These are phyloP conservation scores for Coregonus suidteri DNA, from an alignment of 2,797 vertebrate genomes.

Conservation along the genomic window DNA sequence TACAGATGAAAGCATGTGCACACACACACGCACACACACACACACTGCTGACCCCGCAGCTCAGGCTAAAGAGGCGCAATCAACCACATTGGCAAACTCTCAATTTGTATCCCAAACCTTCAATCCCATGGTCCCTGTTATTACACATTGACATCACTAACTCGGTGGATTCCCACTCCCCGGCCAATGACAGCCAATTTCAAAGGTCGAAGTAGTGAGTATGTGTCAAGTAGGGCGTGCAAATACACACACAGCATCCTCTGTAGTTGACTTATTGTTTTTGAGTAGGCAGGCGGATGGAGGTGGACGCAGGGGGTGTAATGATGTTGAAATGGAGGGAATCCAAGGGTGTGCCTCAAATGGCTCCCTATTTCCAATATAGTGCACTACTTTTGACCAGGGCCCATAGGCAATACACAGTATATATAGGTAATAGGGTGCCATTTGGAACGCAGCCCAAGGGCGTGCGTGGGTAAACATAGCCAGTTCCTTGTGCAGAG, in stretches of 20 bases:
- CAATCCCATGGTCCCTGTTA: neutral
- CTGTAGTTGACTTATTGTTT: neutral
- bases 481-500: conserved; percentile 12
- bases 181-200: neutral
- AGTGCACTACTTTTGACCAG: neutral
- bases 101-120: neutral
- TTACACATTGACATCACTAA: neutral
- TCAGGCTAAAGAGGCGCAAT: too few relatives aligned
- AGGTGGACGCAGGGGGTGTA: neutral
- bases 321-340: neutral
- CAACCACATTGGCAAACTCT: neutral
- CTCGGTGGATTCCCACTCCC: neutral
- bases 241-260: neutral
- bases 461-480: conserved; percentile 41
- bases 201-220: neutral
- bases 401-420: too few relatives aligned
- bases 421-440: too few relatives aligned
- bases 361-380: too few relatives aligned
- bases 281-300: neutral
- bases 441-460: conserved; percentile 5
- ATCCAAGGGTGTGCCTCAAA: too few relatives aligned
- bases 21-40: neutral
- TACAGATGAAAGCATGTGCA: neutral
- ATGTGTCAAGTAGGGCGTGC: neutral
- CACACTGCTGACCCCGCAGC: neutral